phyloP scores from a whole-genome alignment of 1,140 invertebrate species.

The Zaprionus davidi region DNA sequence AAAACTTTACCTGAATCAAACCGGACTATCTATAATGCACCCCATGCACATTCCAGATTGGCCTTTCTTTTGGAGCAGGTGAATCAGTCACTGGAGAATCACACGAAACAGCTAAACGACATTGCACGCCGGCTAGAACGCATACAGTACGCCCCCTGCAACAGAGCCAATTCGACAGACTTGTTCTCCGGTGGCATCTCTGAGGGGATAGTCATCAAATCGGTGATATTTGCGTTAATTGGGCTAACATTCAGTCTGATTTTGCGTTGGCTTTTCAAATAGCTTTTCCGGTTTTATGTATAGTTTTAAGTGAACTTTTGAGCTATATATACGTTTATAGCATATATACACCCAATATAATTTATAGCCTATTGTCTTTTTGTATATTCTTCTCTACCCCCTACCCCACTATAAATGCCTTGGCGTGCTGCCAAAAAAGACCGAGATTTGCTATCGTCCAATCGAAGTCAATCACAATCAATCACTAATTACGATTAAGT shows the following conservation, averaged over 20 bases:
- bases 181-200: slow-evolving; percentile 55
- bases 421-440: slow-evolving; percentile 21
- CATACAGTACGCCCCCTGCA: slow-evolving; percentile 63
- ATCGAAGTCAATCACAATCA: slow-evolving; percentile 24
- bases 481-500: slow-evolving; percentile 46
- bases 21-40: background rate
- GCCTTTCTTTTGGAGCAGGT: slow-evolving; percentile 65
- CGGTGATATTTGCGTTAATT: slow-evolving; percentile 61
- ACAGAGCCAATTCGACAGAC: slow-evolving; percentile 23
- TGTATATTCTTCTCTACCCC: slow-evolving; percentile 42
- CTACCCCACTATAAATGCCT: slow-evolving; percentile 24
- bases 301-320: slow-evolving; percentile 60
- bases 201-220: slow-evolving; percentile 56
- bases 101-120: slow-evolving; percentile 66
- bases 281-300: slow-evolving; percentile 54
- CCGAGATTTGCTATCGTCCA: background rate
- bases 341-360: slow-evolving; percentile 49
- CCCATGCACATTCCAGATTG: slow-evolving; percentile 45
- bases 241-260: slow-evolving; percentile 58
- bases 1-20: too few relatives aligned
- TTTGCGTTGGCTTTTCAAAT: slow-evolving; percentile 71
- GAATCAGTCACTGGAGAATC: slow-evolving; percentile 66
- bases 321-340: slow-evolving; percentile 46
- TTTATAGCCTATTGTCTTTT: slow-evolving; percentile 37
- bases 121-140: slow-evolving; percentile 70